Base-by-base conservation (phyloP, 1,140 invertebrate species). In the Pissodes strobi region DNA sequence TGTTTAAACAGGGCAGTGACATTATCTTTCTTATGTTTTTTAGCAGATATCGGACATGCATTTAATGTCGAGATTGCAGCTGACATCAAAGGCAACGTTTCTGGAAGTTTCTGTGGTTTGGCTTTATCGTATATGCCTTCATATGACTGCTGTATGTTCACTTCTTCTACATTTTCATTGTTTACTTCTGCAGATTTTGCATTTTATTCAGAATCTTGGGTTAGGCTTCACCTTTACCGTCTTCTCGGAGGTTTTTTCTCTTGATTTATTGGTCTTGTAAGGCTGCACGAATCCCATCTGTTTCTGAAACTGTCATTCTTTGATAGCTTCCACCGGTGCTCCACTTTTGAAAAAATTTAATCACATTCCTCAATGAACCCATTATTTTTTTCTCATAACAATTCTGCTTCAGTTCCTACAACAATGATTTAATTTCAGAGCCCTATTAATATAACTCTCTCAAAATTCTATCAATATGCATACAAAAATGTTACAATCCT, bases 281-380 rank as follows among this genome's bases (percentile, higher is more conserved):
- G 51, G 21, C 49, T 57, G 38, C 21, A 64, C 21, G 34, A 68
- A 68, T 10, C 39, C 48, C 66, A 68, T 68, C n/a, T n/a, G n/a
- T n/a, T n/a, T n/a, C n/a, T n/a, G n/a, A n/a, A n/a, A n/a, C n/a
- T n/a, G n/a, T n/a, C 66, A 68, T 39, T 43, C 9, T 57, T 53
- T 68, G 8, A n/a, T n/a, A 66, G 39, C 13, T 60, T 56, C 43
- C 13, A 43, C 48, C 8, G 63, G 10, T 25, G 52, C 55, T 48
- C 63, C 63, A 56, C 37, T 68, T 68, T 49, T 68, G 8, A 55
- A 23, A 39, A 5, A 48, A n/a, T 52, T 62, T 39, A 9, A 64
- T n/a, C n/a, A n/a, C n/a, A n/a, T n/a, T n/a, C n/a, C n/a, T n/a
- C n/a, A n/a, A n/a, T n/a, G n/a, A 10, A 59, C 59, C 30, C 55